phyloP scores from a whole-genome alignment of 2,888 invertebrate species.

The Trachelus stipa region DNA sequence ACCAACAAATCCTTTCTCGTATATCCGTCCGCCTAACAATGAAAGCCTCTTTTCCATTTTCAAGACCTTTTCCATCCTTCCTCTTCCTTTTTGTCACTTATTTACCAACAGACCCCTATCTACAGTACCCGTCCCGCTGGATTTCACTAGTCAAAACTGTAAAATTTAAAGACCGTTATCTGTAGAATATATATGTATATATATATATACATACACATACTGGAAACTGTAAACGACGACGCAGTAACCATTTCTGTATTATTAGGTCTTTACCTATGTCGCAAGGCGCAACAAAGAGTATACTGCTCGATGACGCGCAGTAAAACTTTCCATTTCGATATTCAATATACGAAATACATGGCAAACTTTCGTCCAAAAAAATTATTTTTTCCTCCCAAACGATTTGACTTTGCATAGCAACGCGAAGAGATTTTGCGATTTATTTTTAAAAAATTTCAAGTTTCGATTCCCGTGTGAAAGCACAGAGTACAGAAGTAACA shows the following conservation, averaged over 20 bases:
- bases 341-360: background rate
- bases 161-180: background rate
- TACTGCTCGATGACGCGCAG: background rate
- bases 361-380: background rate
- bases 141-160: background rate
- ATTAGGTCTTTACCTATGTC: background rate
- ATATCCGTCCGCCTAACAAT: background rate
- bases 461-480: background rate
- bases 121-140: background rate
- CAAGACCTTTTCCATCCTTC: background rate
- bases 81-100: background rate
- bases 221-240: background rate
- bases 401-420: background rate
- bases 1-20: background rate
- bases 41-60: background rate
- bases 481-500: background rate
- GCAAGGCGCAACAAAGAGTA: background rate
- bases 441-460: background rate
- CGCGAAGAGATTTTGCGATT: too few relatives aligned
- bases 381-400: background rate
- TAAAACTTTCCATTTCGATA: background rate
- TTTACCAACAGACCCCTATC: background rate
- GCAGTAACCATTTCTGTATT: background rate
- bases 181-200: too few relatives aligned
- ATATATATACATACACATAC: background rate